Conservation (phyloP, 2,797 vertebrate species). For the Furcifer pardalis region DNA sequence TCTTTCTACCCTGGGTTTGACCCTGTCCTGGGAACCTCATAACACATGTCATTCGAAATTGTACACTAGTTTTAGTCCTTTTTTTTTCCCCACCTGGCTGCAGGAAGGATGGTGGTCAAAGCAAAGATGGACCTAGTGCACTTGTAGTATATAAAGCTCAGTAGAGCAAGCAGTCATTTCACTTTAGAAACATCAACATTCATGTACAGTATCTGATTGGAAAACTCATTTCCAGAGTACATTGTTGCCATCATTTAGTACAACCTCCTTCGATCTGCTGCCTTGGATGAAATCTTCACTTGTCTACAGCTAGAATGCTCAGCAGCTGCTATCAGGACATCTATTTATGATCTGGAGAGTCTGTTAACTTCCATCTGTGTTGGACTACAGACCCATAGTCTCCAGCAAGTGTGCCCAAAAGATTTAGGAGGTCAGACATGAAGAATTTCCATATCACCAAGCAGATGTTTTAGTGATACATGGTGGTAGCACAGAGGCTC, state of each 20-base stretch:
- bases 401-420: not conserved
- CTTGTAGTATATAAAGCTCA: not conserved
- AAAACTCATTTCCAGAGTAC: not conserved
- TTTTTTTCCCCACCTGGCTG: not conserved
- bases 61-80: not conserved
- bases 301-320: too few species aligned
- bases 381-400: not conserved
- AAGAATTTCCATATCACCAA: not conserved
- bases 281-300: too few species aligned
- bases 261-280: not conserved
- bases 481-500: not conserved
- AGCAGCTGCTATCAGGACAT: too few species aligned
- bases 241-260: not conserved
- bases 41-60: slow-evolving; percentile 18
- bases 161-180: not conserved
- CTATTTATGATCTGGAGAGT: too few species aligned
- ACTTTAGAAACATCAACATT: not conserved
- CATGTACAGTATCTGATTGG: not conserved
- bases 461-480: not conserved
- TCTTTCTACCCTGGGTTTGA: slow-evolving; percentile 44
- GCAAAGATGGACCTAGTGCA: too few species aligned
- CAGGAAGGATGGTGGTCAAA: slow-evolving; percentile 2
- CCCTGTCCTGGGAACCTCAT: slow-evolving; percentile 26
- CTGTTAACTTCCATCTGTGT: not conserved
- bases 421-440: not conserved